Percentiles rank a stretch among this genome's conserved stretches.
These are phyloP conservation scores for Misgurnus anguillicaudatus DNA, from an alignment of 2,113 vertebrate genomes.

Conservation along the genomic window DNA sequence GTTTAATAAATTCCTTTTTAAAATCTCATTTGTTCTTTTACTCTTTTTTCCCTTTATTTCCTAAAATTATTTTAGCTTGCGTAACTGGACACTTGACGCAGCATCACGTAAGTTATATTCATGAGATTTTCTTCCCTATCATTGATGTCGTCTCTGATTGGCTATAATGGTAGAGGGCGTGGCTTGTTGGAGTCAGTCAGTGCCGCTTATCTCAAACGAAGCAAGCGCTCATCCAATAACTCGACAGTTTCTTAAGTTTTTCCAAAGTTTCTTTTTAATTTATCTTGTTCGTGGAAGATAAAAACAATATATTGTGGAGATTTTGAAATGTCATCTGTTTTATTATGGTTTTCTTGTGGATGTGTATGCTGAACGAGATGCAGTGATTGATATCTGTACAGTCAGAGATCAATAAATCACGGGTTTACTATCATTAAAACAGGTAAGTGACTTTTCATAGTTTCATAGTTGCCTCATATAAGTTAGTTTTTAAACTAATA, in stretches of 20 bases:
- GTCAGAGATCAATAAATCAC: not conserved
- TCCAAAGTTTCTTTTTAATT: not conserved
- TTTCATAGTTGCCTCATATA: too few species aligned
- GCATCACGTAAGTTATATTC: too few species aligned
- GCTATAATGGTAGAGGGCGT: too few species aligned
- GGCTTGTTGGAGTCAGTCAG: too few species aligned
- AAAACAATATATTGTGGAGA: not conserved
- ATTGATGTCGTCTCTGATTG: too few species aligned
- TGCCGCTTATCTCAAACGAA: constrained; percentile 10
- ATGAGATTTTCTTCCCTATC: too few species aligned
- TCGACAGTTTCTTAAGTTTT: not conserved
- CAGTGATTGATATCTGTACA: not conserved
- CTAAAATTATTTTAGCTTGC: too few species aligned
- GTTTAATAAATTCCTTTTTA: too few species aligned
- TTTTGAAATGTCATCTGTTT: not conserved
- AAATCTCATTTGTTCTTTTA: too few species aligned
- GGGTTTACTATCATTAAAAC: not conserved
- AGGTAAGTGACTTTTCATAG: constrained; percentile 5
- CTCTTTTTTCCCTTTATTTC: too few species aligned
- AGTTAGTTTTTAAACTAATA: too few species aligned
- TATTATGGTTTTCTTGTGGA: not conserved
- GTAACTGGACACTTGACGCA: too few species aligned
- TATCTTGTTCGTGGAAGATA: not conserved
- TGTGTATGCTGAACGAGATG: not conserved
- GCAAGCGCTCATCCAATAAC: not conserved